Evolutionary conservation across 2,888 invertebrate genomes (phyloP).

Genomic region (Stratiomys singularior): DNA sequence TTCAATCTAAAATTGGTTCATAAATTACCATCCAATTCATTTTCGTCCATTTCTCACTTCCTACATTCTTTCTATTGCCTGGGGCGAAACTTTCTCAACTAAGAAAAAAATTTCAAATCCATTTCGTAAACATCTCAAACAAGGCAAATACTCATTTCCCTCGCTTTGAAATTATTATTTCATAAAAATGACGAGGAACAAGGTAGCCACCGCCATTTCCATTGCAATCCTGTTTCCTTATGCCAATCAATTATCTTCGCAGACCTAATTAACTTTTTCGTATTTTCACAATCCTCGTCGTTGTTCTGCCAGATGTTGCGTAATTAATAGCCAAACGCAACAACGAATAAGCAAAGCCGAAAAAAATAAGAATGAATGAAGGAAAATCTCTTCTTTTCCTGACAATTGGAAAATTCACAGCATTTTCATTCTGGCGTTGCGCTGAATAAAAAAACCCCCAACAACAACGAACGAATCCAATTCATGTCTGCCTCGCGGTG

Average conservation of each 20-base stretch:
- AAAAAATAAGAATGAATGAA: constrained; percentile 30
- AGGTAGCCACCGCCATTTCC: background rate
- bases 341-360: constrained; percentile 37
- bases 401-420: constrained; percentile 34
- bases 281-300: constrained; percentile 30
- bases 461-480: constrained; percentile 4
- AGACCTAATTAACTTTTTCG: constrained; percentile 50
- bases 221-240: constrained; percentile 28
- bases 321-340: constrained; percentile 50
- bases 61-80: background rate
- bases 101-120: constrained; percentile 18
- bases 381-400: constrained; percentile 2
- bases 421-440: background rate
- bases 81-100: background rate
- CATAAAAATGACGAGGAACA: constrained; percentile 31
- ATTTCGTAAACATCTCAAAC: background rate
- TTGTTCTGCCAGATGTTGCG: constrained; percentile 50
- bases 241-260: constrained; percentile 48
- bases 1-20: too few species aligned
- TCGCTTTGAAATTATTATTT: constrained; percentile 14
- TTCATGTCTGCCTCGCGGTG: background rate
- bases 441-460: background rate
- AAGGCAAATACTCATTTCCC: constrained; percentile 3
- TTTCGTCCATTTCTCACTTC: background rate
- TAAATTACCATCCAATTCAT: too few species aligned